Evolutionary conservation across 2,113 vertebrate genomes (phyloP), one percentile per base, ranked within the genome.

Genomic region (Leucosticte australis): DNA sequence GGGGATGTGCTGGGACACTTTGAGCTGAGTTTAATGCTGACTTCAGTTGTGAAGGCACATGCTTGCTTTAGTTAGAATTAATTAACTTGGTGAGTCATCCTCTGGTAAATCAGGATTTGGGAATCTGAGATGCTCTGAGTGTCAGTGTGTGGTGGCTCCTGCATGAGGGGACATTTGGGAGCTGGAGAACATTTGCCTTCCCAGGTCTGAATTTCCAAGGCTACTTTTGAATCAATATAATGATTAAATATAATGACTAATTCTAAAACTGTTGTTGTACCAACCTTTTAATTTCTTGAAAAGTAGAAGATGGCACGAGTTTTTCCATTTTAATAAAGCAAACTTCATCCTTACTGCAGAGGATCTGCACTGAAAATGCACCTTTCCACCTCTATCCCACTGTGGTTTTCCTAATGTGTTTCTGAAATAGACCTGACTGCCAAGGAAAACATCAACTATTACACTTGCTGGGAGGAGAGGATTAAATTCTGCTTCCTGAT

Each of bases 401-500:
- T 90, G 87, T 70, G 88, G 83, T 87, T 96, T 97, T 93, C 91
- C 63, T 90, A 64, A 70, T 35, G n/a, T n/a, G 74, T 87, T 78
- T 94, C 84, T 89, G 89, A 95, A 97, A 76, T 19, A 83, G 87
- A 79, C 42, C 31, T 12, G 24, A 2, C 35, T 90, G 92, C 90
- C 94, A 97, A 91, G 93, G 73, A 84, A 96, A 97, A 95, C 57
- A 90, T 63, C 52, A 33, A 1, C 39, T 81, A n/a, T 96, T 87
- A 68, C 86, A 80, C 74, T 74, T 12, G 27, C 73, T 94, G 94
- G 92, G 90, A 90, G 96, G 77, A 93, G 67, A 68, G 73, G 86
- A 88, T 97, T 94, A 89, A 59, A 26, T 91, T 82, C 62, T 42
- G 75, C 73, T 91, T 97, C 71, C 86, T 93, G 68, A 28, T 92